Conservation (phyloP, 2,888 invertebrate genomes). For the Bedellia somnulentella region DNA sequence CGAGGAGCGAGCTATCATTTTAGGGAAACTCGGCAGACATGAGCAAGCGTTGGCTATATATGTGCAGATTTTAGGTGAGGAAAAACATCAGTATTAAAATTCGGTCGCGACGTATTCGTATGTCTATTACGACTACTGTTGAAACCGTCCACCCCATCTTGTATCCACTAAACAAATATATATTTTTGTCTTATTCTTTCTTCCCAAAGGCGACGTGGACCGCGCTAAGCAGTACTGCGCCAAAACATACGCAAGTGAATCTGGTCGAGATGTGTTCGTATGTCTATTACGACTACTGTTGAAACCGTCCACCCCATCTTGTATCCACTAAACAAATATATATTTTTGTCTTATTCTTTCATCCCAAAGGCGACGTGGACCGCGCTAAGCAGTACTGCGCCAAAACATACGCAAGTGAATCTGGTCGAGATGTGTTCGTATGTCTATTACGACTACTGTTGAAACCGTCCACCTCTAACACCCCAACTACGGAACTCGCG, state of each 20-base stretch:
- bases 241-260: conserved; percentile 65
- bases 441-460: conserved; percentile 59
- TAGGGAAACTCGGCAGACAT: conserved; percentile 88
- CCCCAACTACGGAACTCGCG: conserved; percentile 70
- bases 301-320: conserved; percentile 22
- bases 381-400: conserved; percentile 86
- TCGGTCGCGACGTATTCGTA: background rate
- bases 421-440: conserved; percentile 60
- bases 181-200: conserved; percentile 1
- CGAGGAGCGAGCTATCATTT: conserved; percentile 92
- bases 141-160: background rate
- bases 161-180: background rate
- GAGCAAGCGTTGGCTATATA: conserved; percentile 93
- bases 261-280: conserved; percentile 60
- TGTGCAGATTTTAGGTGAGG: conserved; percentile 74
- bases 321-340: background rate
- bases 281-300: conserved; percentile 59
- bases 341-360: conserved; percentile 1
- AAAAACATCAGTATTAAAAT: background rate
- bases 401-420: conserved; percentile 65
- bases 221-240: conserved; percentile 86
- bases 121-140: background rate
- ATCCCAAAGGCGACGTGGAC: conserved; percentile 67
- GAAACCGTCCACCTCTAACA: conserved; percentile 43
- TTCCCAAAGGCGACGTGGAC: conserved; percentile 67